Evolutionary conservation across 1,140 invertebrate genomes (phyloP).

Genomic region (Homalodisca vitripennis): DNA sequence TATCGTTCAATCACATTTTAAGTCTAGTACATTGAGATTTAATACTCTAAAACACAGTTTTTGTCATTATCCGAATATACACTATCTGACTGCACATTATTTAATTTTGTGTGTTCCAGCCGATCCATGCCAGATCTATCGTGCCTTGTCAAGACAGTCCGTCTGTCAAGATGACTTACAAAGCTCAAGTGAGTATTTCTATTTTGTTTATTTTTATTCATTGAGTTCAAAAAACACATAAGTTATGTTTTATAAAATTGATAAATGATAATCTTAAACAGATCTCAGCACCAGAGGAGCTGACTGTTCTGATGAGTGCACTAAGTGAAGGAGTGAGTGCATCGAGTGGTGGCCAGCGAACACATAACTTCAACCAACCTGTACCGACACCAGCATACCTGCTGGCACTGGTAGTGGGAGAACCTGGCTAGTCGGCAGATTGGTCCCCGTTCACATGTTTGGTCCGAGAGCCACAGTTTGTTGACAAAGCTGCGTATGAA

Average conservation of each 20-base stretch:
- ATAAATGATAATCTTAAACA: constrained; percentile 40
- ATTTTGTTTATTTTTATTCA: background rate
- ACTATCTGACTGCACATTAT: background rate
- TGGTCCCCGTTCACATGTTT: constrained; percentile 79
- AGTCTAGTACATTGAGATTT: too few species aligned
- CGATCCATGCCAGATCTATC: constrained; percentile 85
- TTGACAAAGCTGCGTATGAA: constrained; percentile 83
- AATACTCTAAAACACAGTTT: too few species aligned
- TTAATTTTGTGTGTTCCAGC: constrained; percentile 53
- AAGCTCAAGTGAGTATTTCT: constrained; percentile 64
- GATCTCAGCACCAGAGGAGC: constrained; percentile 69
- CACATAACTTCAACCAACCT: constrained; percentile 71
- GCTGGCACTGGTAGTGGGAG: constrained; percentile 85
- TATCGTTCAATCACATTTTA: too few species aligned
- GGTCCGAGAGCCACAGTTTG: constrained; percentile 85
- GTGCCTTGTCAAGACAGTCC: constrained; percentile 95
- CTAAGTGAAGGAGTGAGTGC: constrained; percentile 54
- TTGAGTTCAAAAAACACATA: too few species aligned
- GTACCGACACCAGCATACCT: constrained; percentile 74
- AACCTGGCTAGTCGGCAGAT: constrained; percentile 72
- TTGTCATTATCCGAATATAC: too few species aligned
- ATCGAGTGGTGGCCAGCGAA: constrained; percentile 46
- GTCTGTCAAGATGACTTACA: constrained; percentile 84
- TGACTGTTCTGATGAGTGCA: constrained; percentile 90
- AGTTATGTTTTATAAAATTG: background rate